Base-by-base conservation (phyloP, 2,888 invertebrate genomes). In the Eurois occulta region DNA sequence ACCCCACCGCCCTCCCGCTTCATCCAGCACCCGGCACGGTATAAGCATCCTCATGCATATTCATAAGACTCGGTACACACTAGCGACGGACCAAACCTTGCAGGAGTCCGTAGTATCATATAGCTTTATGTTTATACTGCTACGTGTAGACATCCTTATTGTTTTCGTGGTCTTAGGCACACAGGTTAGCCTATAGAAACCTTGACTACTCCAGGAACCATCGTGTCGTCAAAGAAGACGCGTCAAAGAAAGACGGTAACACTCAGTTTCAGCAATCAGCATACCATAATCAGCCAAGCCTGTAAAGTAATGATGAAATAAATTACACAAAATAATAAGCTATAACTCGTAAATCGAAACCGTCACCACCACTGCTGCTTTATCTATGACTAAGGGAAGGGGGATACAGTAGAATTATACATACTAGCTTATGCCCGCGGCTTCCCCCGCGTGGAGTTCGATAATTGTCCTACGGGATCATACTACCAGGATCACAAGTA, bases 41-140 rank as follows among this genome's bases (percentile, higher is more conserved):
- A 79, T 84, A 76, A 81, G 68, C 76, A 55, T 28, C 38, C 72
- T 84, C 77, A 86, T 87, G 75, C 83, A 88, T 87, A 87, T 87
- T 88, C 77, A 87, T 87, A 75, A 80, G 62, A 21, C 69, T 71
- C 28, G 72, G 81, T 66, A 80, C 85, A 83, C 83, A 83, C 72
- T 85, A 71, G 85, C 81, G 48, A 66, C 67, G 52, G 70, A 13
- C 69, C 72, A 81, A 66, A 72, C 69, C 77, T 72, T 35, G 66
- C 85, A 71, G 58, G 48, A 76, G 55, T 69, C 60, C 66, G 16
- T 67, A 43, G 28, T 46, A 41, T 52, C 8, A 32, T 66, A 28
- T 55, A 60, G 28, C n/a, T 77, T 2, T 58, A 58, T 24, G 28
- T 60, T 28, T 68, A 68, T 35, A 52, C 10, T 16, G n/a, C n/a